phyloP scores from a whole-genome alignment of 2,113 vertebrate species.

The Micronisus gabar region DNA sequence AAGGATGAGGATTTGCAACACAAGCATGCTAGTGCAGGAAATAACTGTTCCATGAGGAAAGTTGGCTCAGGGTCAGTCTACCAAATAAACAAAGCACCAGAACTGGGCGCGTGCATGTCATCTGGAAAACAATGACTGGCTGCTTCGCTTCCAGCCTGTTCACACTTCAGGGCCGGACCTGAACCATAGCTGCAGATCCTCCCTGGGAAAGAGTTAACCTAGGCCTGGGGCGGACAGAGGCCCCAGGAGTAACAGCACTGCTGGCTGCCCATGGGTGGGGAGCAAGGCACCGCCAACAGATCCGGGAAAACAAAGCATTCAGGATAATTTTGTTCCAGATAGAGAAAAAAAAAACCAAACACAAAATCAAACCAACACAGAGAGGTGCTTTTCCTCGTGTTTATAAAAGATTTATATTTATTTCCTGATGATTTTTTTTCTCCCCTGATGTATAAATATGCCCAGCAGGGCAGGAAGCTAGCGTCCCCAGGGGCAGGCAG shows the following conservation, averaged over 20 bases:
- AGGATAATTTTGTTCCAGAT: background rate
- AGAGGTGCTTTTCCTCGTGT: background rate
- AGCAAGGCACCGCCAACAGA: background rate
- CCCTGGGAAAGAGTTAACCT: background rate
- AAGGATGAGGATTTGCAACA: background rate
- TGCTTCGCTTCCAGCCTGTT: background rate
- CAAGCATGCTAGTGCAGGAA: background rate
- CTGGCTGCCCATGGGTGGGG: background rate
- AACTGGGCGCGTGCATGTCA: background rate
- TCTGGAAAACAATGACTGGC: background rate
- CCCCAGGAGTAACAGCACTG: background rate
- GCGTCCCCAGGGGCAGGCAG: background rate
- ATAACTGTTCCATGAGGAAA: slow-evolving; percentile 1
- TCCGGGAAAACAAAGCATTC: background rate
- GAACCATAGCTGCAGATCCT: background rate
- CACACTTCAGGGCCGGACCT: background rate
- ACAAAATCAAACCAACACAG: background rate
- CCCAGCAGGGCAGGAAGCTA: background rate
- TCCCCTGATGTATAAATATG: slow-evolving; percentile 3
- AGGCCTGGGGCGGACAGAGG: background rate
- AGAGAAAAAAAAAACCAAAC: background rate
- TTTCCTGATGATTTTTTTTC: background rate
- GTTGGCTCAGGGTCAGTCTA: background rate
- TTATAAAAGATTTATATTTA: slow-evolving; percentile 33
- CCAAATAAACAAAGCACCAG: background rate